Conservation (phyloP, 2,113 vertebrate species). For the Cyprinodon brontotheroides region DNA sequence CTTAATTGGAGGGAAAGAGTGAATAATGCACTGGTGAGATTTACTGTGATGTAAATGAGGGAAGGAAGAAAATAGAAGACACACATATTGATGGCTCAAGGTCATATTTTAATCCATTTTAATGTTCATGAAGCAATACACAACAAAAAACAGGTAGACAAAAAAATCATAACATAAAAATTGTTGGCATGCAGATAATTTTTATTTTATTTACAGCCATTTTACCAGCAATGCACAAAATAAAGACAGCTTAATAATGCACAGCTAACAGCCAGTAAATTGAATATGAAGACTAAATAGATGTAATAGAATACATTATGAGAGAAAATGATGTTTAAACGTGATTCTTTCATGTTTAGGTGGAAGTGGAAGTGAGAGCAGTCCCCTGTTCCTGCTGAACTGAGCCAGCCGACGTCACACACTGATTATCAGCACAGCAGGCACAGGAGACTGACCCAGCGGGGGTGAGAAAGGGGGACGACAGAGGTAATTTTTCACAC, state of each 20-base stretch:
- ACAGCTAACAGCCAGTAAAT: neutral
- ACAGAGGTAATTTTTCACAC: slow-evolving; percentile 33
- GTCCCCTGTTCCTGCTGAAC: slow-evolving; percentile 85
- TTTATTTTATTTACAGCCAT: neutral
- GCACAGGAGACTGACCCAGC: slow-evolving; percentile 87
- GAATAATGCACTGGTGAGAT: neutral
- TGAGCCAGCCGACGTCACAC: slow-evolving; percentile 86
- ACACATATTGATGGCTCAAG: neutral
- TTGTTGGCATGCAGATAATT: neutral
- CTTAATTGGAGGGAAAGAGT: neutral
- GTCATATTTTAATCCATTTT: slow-evolving; percentile 15
- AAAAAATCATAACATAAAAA: neutral
- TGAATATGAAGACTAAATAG: neutral
- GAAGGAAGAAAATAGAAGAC: slow-evolving; percentile 8
- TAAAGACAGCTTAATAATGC: neutral
- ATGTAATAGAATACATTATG: neutral
- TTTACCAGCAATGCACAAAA: neutral
- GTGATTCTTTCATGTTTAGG: slow-evolving; percentile 3
- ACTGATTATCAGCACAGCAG: slow-evolving; percentile 97
- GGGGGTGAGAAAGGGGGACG: slow-evolving; percentile 42
- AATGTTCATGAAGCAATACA: neutral
- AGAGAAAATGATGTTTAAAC: neutral
- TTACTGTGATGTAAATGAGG: neutral
- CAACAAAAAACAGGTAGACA: neutral
- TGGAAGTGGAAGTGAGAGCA: slow-evolving; percentile 63